Evolutionary conservation across 2,888 invertebrate species (phyloP).

Genomic region (Atrina japonica): DNA sequence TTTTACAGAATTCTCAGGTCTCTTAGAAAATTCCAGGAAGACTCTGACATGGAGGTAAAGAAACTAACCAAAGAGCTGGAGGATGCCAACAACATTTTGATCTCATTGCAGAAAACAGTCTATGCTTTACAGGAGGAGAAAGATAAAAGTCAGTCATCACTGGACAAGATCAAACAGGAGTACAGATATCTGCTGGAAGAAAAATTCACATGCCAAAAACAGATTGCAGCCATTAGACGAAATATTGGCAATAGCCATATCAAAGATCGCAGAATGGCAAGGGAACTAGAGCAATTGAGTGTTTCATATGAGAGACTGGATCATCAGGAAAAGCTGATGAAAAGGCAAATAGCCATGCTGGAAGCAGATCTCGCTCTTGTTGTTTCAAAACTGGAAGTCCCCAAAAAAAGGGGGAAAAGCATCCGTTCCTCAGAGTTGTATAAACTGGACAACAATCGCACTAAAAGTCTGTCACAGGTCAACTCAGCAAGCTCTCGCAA

Average conservation of each 20-base stretch:
- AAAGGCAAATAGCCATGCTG: constrained; percentile 16
- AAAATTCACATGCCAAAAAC: constrained; percentile 17
- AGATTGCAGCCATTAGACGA: constrained; percentile 8
- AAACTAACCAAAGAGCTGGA: constrained; percentile 13
- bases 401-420: background rate
- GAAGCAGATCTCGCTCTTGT: constrained; percentile 25
- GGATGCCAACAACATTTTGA: constrained; percentile 20
- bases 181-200: constrained; percentile 11
- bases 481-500: background rate
- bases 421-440: too few relatives aligned
- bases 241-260: background rate
- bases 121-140: constrained; percentile 1
- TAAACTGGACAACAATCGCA: too few relatives aligned
- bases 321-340: constrained; percentile 21
- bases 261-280: constrained; percentile 1
- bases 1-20: constrained; percentile 1
- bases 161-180: constrained; percentile 3
- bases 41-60: constrained; percentile 9
- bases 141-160: constrained; percentile 1
- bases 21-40: background rate
- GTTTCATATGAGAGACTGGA: constrained; percentile 18
- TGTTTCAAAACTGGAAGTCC: constrained; percentile 17
- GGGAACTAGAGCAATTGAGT: constrained; percentile 19
- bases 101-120: constrained; percentile 1
- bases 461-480: too few relatives aligned